Percentiles rank a stretch among this genome's conserved stretches.
Conservation (phyloP, 92 coral and sea anemone genomes). For the Desmophyllum pertusum region DNA sequence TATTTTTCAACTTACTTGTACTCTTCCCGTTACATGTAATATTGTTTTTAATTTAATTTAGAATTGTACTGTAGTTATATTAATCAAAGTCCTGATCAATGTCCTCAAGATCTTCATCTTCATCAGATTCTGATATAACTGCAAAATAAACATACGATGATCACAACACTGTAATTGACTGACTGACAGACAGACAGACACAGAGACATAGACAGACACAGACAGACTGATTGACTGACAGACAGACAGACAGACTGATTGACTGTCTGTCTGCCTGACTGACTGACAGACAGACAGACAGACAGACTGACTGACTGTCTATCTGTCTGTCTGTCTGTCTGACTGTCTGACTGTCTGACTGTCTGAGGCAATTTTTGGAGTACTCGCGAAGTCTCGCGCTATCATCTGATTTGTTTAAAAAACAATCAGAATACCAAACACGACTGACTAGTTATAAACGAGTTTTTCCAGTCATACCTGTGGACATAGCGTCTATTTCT, state of each 20-base stretch:
- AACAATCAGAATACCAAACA: too few relatives aligned
- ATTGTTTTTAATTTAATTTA: neutral
- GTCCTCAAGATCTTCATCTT: conserved; percentile 66
- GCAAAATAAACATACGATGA: conserved; percentile 21
- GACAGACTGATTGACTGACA: neutral
- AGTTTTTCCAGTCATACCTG: conserved; percentile 46
- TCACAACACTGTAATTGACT: neutral
- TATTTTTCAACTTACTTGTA: too few relatives aligned
- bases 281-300: neutral
- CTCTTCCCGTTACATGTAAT: too few relatives aligned
- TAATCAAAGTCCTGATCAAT: conserved; percentile 60
- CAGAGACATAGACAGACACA: too few relatives aligned
- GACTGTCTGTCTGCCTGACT: neutral
- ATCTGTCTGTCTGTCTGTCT: neutral
- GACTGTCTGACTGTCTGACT: neutral
- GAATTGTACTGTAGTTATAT: neutral
- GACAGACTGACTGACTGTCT: neutral
- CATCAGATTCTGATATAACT: conserved; percentile 78
- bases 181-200: neutral
- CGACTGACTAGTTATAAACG: too few relatives aligned
- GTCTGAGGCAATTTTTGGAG: too few relatives aligned
- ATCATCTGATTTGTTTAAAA: too few relatives aligned
- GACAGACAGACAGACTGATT: neutral
- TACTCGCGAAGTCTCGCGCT: too few relatives aligned
- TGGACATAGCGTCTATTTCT: conserved; percentile 66